Conservation (phyloP, 1,140 invertebrate species). For the Goniozus legneri region DNA sequence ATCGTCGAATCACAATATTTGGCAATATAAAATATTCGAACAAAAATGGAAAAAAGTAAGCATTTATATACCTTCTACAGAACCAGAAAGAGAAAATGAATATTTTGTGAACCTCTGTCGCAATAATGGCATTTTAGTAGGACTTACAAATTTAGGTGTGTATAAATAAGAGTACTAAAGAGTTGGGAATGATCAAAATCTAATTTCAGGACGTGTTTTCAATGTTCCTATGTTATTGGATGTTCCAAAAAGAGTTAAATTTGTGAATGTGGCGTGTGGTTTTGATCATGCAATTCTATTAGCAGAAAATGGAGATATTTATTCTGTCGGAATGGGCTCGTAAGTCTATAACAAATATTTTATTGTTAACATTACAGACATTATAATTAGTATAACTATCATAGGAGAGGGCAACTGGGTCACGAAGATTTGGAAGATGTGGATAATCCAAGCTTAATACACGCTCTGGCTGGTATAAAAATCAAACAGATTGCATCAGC, state of each 20-base stretch:
- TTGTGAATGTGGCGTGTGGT: constrained; percentile 69
- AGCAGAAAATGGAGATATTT: constrained; percentile 68
- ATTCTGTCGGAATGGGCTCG: constrained; percentile 79
- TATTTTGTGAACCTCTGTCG: constrained; percentile 35
- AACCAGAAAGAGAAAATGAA: constrained; percentile 25
- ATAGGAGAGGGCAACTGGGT: constrained; percentile 81
- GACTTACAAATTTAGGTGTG: constrained; percentile 45
- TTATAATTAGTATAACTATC: background rate
- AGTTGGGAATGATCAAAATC: background rate
- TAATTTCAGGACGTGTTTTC: constrained; percentile 56
- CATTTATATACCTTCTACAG: constrained; percentile 28
- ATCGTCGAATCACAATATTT: constrained; percentile 32
- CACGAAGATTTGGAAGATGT: constrained; percentile 65
- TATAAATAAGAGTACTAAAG: background rate
- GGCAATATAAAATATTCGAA: constrained; percentile 40
- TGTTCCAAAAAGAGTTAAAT: constrained; percentile 54
- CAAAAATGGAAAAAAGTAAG: constrained; percentile 38
- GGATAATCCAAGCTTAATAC: constrained; percentile 62
- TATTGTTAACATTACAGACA: background rate
- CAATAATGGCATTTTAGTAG: constrained; percentile 32
- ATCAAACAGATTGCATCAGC: constrained; percentile 66
- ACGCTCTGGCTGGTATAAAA: constrained; percentile 70
- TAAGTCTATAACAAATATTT: constrained; percentile 55
- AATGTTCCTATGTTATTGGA: constrained; percentile 60
- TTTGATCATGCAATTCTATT: constrained; percentile 76